Percentiles rank a stretch among this genome's conserved stretches.
These are phyloP conservation scores for Phrynocephalus vlangalii DNA, from an alignment of 2,797 vertebrate species.

Conservation along the genomic window DNA sequence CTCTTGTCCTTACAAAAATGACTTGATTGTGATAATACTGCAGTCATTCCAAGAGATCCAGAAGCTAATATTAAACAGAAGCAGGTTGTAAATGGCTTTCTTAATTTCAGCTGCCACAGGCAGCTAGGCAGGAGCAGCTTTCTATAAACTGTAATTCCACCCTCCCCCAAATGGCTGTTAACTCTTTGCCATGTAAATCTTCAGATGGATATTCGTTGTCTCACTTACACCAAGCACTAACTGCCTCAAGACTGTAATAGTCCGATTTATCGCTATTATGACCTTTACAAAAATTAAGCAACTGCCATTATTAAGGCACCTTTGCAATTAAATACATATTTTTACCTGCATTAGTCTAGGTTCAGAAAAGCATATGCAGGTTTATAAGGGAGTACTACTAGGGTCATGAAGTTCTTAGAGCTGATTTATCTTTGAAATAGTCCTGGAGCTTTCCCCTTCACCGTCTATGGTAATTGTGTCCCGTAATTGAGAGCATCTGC, in stretches of 20 bases:
- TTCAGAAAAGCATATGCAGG: constrained; percentile 51
- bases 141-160: constrained; percentile 1
- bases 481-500: constrained; percentile 51
- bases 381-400: constrained; percentile 62
- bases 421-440: constrained; percentile 45
- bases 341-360: constrained; percentile 47
- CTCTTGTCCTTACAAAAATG: not conserved
- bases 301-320: constrained; percentile 52
- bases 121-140: not conserved
- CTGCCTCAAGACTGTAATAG: constrained; percentile 19
- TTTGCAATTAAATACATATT: constrained; percentile 51
- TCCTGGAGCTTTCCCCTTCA: constrained; percentile 37
- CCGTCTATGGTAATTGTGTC: constrained; percentile 45
- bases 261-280: constrained; percentile 38
- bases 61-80: constrained; percentile 18
- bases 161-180: constrained; percentile 15
- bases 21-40: not conserved
- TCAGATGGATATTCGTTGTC: constrained; percentile 13
- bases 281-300: constrained; percentile 48
- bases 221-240: constrained; percentile 29
- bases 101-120: constrained; percentile 17
- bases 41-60: not conserved
- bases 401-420: constrained; percentile 42
- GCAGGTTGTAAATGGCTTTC: constrained; percentile 26
- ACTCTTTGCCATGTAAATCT: not conserved